Base-by-base conservation (phyloP, 2,113 vertebrate species). In the Centropus bengalensis region DNA sequence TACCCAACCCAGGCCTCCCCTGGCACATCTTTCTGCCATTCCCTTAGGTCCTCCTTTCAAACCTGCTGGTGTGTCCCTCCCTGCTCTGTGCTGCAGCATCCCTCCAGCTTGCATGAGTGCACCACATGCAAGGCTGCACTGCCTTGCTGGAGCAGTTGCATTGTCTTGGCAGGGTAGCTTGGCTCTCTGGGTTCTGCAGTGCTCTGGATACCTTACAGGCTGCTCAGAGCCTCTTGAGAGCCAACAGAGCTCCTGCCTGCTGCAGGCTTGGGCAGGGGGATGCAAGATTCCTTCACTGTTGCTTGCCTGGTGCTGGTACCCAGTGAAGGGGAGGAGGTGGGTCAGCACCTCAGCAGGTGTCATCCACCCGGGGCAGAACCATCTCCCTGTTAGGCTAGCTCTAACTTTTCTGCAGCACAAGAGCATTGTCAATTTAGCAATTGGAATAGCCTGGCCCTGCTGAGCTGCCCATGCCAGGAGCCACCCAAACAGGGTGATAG, bases 391-490 rank as follows among this genome's bases (percentile, higher is more conserved):
- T 5, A 40, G 47, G 14, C 23, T 58, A 5, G 3, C 45, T 52
- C 49, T 12, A 9, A 18, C 32, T 51, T 47, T 30, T n/a, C 64
- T 52, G 71, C 47, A 19, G 32, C 20, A n/a, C 5, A 67, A 13
- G 1, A 30, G 19, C 0, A 0, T 1, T 36, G n/a, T 52, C 21
- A 7, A 0, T 9, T 8, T 67, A 13, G 49, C 6, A 13, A 3
- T 8, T 2, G 49, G 42, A 23, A 4, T 5, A 44, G 28, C 26
- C 32, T 14, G 22, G 54, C 14, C 30, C 28, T 47, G 19, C 64
- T 17, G 9, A 2, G 32, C 54, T 7, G 33, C 10, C 27, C 19
- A 38, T 51, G 45, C 33, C 66, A 9, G 32, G 33, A 28, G 36
- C 32, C 24, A 13, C 26, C 19, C 11, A 23, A 54, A 14, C 42